Evolutionary conservation across 2,888 invertebrate genomes (phyloP).

Genomic region (Hipparchia semele): DNA sequence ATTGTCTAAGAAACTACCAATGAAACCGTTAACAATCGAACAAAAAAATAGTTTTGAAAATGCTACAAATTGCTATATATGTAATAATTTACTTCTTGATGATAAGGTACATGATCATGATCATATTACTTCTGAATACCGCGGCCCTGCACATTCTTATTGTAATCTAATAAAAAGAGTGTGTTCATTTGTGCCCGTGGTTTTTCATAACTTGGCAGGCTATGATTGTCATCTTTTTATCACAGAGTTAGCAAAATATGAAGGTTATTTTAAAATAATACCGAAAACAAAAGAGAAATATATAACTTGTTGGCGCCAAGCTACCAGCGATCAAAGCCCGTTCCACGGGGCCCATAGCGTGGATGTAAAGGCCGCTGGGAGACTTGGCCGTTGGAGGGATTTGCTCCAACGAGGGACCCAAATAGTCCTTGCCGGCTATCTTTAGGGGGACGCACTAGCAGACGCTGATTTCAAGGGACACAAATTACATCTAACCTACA

Average conservation of each 20-base stretch:
- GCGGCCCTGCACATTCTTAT: constrained; percentile 20
- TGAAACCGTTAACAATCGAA: constrained; percentile 4
- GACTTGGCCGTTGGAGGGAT: too few species aligned
- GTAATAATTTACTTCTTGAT: not conserved
- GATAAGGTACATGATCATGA: constrained; percentile 18
- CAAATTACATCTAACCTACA: too few species aligned
- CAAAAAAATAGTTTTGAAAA: not conserved
- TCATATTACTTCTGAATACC: constrained; percentile 20
- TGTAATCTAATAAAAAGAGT: constrained; percentile 20
- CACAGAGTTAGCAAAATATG: not conserved
- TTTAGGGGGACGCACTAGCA: too few species aligned
- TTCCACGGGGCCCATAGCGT: too few species aligned
- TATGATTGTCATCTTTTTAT: constrained; percentile 27
- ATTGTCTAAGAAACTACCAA: not conserved
- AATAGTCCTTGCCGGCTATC: too few species aligned
- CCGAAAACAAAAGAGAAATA: constrained; percentile 12
- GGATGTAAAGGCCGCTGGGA: too few species aligned
- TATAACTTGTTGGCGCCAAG: too few species aligned
- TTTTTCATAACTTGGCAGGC: constrained; percentile 18
- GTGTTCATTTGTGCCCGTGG: constrained; percentile 20
- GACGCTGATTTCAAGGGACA: too few species aligned
- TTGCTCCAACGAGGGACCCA: too few species aligned
- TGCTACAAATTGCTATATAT: not conserved
- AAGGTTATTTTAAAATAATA: constrained; percentile 21
- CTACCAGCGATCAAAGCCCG: too few species aligned